Conservation (phyloP, 2,113 vertebrate genomes). For the Eurypyga helias region DNA sequence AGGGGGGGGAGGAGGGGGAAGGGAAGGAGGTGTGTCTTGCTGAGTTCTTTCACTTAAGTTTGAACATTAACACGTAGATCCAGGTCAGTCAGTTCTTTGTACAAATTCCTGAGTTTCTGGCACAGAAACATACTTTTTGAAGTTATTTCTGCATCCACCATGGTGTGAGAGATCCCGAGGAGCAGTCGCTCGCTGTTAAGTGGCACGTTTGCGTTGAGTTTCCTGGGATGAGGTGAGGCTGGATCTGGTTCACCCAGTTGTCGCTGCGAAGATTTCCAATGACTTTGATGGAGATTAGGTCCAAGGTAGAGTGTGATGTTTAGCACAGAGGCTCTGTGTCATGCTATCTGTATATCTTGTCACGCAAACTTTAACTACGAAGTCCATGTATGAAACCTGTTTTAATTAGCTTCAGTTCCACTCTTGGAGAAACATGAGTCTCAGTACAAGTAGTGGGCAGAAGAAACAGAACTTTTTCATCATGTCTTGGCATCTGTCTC, state of each 20-base stretch:
- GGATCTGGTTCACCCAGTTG: background rate
- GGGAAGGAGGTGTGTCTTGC: background rate
- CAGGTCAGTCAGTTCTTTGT: background rate
- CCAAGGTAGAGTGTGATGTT: background rate
- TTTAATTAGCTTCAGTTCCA: background rate
- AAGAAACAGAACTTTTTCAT: constrained; percentile 36
- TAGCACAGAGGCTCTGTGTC: background rate
- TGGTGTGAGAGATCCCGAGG: background rate
- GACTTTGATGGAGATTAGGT: background rate
- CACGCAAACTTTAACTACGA: background rate
- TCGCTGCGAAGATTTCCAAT: background rate
- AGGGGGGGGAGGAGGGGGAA: accelerated
- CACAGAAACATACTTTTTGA: background rate
- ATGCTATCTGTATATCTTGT: background rate
- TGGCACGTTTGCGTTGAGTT: accelerated
- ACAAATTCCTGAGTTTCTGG: background rate
- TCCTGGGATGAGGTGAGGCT: background rate
- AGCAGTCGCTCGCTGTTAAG: accelerated
- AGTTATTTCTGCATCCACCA: accelerated
- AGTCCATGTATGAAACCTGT: background rate
- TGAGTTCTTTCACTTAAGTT: background rate
- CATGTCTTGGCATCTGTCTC: background rate
- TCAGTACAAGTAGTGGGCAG: background rate
- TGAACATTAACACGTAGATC: accelerated
- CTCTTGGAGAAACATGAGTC: background rate